Base-by-base conservation (phyloP, 2,113 vertebrate species). In the Syngnathus floridae region DNA sequence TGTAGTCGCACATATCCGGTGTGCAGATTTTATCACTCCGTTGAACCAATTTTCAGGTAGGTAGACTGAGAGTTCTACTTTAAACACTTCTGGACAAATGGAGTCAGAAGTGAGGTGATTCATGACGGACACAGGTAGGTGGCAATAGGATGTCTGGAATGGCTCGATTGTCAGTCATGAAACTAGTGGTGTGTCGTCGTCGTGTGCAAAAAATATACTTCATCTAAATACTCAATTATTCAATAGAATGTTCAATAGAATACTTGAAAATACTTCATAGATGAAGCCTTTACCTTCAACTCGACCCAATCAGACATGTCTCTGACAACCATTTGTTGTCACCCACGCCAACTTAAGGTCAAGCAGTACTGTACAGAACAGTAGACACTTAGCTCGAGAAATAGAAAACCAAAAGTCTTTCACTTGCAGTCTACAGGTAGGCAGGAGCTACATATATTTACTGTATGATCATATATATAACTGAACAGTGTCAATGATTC, bases 261-360 rank as follows among this genome's bases (percentile, higher is more conserved):
- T 31, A 31, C 26, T 31, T 31, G 26, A 31, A 31, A 31, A 31
- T 31, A 31, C 26, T 31, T 26, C 17, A n/a, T 0, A 49, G 17
- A n/a, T n/a, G 51, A 21, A 7, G 12, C 51, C 21, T 26, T 54
- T 26, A 31, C 26, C 26, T 31, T 31, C 26, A 31, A 31, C 26
- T 31, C 2, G 21, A 54, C 51, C 51, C 26, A 21, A 22, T 26
- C 6, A 46, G 10, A 60, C 58, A 62, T 63, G 52, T 74, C 54
- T 49, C 46, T 61, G 35, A 73, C 52, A 65, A 19, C 35, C 9
- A 13, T 76, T 72, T 73, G 12, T 64, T 67, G 62, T 77, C 62
- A 70, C 48, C 64, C 52, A 72, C 19, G 35, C 43, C 22, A 19
- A 19, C 37, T 38, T 69, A 10, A 35, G 17, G 48, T 17, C 35